These are phyloP conservation scores for Trididemnum nubilum DNA, from an alignment of 23 tunicate species.

Conservation along the genomic window DNA sequence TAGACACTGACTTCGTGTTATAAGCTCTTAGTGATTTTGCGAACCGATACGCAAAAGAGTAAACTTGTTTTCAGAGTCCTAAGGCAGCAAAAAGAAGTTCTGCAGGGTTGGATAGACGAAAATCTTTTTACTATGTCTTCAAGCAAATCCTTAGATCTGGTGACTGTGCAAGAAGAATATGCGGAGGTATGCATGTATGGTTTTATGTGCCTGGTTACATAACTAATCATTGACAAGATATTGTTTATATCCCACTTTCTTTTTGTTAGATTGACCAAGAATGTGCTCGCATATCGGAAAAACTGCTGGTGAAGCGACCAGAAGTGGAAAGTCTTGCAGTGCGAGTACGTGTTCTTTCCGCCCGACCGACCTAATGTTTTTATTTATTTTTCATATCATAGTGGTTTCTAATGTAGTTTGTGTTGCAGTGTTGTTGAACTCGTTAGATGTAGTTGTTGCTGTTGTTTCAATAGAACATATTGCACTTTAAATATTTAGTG, in stretches of 20 bases:
- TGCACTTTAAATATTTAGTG: too few species aligned
- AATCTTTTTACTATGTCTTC: conserved; percentile 22
- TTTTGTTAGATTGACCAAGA: conserved; percentile 46
- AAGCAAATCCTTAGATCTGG: conserved; percentile 49
- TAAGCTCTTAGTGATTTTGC: too few species aligned
- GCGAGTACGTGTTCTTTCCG: conserved; percentile 56
- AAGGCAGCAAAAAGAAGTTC: conserved; percentile 67
- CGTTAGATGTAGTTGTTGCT: conserved; percentile 6
- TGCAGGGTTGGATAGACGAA: conserved; percentile 51
- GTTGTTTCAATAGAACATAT: too few species aligned
- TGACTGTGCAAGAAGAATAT: conserved; percentile 62
- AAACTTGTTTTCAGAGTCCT: conserved; percentile 38
- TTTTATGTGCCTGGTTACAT: too few species aligned
- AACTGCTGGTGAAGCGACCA: conserved; percentile 52
- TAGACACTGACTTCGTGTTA: too few species aligned
- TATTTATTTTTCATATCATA: not conserved
- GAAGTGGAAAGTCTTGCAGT: conserved; percentile 62
- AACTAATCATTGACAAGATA: too few species aligned
- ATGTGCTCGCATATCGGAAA: conserved; percentile 38
- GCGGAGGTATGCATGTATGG: conserved; percentile 33
- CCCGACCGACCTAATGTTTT: conserved; percentile 47
- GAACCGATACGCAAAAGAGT: too few species aligned
- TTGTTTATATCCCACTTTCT: too few species aligned
- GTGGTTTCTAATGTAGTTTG: not conserved
- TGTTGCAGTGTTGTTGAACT: conserved; percentile 13